Conservation (phyloP, 2,113 vertebrate genomes). For the Otis tarda region DNA sequence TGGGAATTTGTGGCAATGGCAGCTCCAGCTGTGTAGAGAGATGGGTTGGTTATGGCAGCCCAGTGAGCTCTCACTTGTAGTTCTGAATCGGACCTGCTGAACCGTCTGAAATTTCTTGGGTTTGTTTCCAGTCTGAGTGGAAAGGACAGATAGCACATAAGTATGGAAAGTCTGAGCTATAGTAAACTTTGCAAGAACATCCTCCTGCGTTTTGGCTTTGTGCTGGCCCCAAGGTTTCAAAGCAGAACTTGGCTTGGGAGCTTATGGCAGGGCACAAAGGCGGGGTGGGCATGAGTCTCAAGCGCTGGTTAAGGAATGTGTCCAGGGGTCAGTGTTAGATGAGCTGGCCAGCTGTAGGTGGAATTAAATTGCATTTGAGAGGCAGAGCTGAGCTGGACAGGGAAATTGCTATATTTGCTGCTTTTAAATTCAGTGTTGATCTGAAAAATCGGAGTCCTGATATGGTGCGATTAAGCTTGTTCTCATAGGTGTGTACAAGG, state of each 20-base stretch:
- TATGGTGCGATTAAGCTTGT: background rate
- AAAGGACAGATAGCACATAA: background rate
- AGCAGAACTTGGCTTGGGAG: background rate
- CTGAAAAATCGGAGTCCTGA: background rate
- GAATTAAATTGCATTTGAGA: slow-evolving; percentile 1
- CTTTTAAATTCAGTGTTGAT: background rate
- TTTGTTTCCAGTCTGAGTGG: background rate
- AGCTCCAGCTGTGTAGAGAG: background rate
- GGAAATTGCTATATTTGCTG: background rate
- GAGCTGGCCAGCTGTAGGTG: background rate
- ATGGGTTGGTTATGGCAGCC: background rate
- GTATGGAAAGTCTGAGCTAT: background rate
- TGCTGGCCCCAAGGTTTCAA: background rate
- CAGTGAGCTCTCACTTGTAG: background rate
- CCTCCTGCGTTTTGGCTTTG: background rate
- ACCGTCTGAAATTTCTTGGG: background rate
- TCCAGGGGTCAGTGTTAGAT: background rate
- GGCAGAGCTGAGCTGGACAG: background rate
- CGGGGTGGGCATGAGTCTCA: background rate
- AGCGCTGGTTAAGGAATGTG: background rate
- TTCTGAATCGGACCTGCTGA: background rate
- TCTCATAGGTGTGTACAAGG: background rate
- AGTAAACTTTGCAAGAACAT: background rate
- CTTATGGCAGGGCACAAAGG: background rate
- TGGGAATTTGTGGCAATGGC: background rate